phyloP scores from a whole-genome alignment of 2,113 vertebrate species.

The Plecturocebus donacophilus region DNA sequence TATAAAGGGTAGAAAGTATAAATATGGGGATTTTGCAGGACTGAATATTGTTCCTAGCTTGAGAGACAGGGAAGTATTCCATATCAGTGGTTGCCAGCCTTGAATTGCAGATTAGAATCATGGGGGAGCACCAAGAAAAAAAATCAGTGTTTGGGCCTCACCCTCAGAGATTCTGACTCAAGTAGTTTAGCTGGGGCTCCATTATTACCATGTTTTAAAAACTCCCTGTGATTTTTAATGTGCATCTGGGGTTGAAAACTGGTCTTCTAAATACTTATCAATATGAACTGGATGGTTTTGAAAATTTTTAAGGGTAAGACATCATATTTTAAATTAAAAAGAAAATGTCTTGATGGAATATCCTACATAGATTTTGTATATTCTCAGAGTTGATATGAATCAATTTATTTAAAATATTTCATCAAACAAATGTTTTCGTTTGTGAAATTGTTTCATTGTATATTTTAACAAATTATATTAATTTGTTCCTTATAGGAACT shows the following conservation, averaged over 20 bases:
- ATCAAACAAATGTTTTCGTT: conserved; percentile 2
- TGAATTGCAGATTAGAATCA: background rate
- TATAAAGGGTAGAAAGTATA: background rate
- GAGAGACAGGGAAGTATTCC: background rate
- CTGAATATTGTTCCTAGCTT: background rate
- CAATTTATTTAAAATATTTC: background rate
- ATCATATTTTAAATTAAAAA: background rate
- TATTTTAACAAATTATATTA: conserved; percentile 4
- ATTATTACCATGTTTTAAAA: conserved; percentile 35
- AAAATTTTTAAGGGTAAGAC: conserved; percentile 17
- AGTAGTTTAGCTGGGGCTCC: background rate
- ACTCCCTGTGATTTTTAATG: background rate
- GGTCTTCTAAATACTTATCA: background rate
- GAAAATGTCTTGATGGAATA: background rate
- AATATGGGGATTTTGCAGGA: background rate
- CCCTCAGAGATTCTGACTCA: background rate
- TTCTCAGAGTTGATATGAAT: background rate
- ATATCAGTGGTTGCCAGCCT: background rate
- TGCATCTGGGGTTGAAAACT: background rate
- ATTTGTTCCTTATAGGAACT: background rate
- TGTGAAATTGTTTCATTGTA: background rate
- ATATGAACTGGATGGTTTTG: background rate
- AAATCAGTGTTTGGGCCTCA: background rate
- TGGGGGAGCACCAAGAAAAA: background rate
- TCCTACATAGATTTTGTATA: background rate